Base-by-base conservation (phyloP, 2,888 invertebrate genomes). In the Luffia ferchaultella region DNA sequence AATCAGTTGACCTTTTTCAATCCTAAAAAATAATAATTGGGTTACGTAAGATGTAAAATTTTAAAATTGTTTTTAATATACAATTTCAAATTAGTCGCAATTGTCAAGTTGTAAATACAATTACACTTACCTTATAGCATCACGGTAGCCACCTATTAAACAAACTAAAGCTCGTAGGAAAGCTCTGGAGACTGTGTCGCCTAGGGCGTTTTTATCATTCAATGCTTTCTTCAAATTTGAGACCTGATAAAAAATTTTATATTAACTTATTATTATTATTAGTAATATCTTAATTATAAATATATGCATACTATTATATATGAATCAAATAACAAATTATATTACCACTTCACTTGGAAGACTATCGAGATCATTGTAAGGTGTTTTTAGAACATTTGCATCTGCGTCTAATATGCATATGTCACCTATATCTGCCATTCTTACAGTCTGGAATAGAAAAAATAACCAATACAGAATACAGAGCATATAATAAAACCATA, bases 371-470 rank as follows among this genome's bases (percentile, higher is more conserved):
- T 99, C 98, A 71, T 95, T 90, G 71, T 95, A 96, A 2, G 96
- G 95, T 45, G 95, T 90, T 67, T 88, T 89, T 45, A 98, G 89
- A 50, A 88, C 89, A 70, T 96, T 96, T 52, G 88, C 89, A 82
- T 99, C 98, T 53, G 96, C 94, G 84, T 98, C 93, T 67, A 98
- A 86, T 60, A 97, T 88, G 44, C 98, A 97, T 57, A 97, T 94
- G 68, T 98, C 98, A 40, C 96, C 97, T 53, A 98, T 86, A 76
- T 98, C 97, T 46, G 88, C 88, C 72, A 88, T 88, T 60, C 89
- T 87, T 54, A 95, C 90, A 70, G 84, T 88, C 93, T 93, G 82
- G 42, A 86, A 83, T n/a, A n/a, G n/a, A n/a, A n/a, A 53, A 48
- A 50, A 51, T 48, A 47, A 19, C 42, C n/a, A n/a, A n/a, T n/a